Base-by-base conservation (phyloP, 2,797 vertebrate genomes). In the Pogoniulus pusillus region DNA sequence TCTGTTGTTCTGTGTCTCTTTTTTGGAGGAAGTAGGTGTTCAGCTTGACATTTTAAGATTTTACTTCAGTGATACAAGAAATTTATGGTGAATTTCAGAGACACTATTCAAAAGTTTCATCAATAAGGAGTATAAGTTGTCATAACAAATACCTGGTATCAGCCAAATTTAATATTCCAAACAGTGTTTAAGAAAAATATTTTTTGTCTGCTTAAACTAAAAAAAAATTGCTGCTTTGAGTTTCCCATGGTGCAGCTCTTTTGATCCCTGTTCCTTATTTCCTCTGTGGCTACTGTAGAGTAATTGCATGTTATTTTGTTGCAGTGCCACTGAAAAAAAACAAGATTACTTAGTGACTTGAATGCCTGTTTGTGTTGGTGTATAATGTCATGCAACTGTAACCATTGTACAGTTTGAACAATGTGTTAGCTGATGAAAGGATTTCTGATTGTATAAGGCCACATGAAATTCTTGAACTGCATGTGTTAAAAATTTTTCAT, bases 221-320 rank as follows among this genome's bases (percentile, higher is more conserved):
- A 73, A 92, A 30, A 16, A 8, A 3, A 82, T 71, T 80, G 16
- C 30, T 83, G 15, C 17, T 34, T 34, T 68, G 35, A 58, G 8
- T 29, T 89, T 41, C 30, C 49, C 1, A 0, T 71, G 17, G 4
- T 77, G 15, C 16, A 39, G 87, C 30, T 43, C 6, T 79, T 47
- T 87, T 64, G 34, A 54, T 58, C n/a, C 14, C 5, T 71, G 17
- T 64, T 82, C 7, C 35, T 72, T 82, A 55, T 32, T 92, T 85
- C 11, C 80, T 80, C 54, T 78, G 19, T 57, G 15, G 73, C 87
- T 85, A 30, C 59, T 78, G 29, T 12, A 70, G 37, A 92, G 58
- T 58, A 88, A 66, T 72, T 82, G 20, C 14, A 23, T 91, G 88
- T 85, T 59, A 65, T 81, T 83, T 90, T 72, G 47, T 43, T 90